These are phyloP conservation scores for Spodoptera exigua DNA, from an alignment of 2,888 invertebrate genomes.

Conservation along the genomic window DNA sequence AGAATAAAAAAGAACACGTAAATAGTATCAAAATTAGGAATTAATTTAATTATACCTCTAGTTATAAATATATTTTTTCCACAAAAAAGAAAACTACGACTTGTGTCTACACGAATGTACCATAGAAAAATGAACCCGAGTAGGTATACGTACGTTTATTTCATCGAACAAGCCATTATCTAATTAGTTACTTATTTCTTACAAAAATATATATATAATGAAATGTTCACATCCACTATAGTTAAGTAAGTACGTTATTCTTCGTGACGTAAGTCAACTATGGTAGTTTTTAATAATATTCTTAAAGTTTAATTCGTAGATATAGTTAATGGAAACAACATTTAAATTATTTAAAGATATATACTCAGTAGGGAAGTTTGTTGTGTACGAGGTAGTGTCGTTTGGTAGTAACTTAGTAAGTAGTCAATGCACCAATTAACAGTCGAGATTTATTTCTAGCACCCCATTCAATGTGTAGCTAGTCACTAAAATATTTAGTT, in stretches of 20 bases:
- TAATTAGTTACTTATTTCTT: constrained; percentile 21
- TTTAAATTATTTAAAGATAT: constrained; percentile 18
- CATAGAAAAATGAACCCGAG: constrained; percentile 1
- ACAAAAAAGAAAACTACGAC: too few relatives aligned
- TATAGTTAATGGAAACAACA: constrained; percentile 22
- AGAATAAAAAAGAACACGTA: not conserved
- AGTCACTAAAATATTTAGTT: constrained; percentile 49
- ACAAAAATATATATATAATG: constrained; percentile 5
- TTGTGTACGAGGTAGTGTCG: constrained; percentile 50
- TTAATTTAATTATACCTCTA: not conserved
- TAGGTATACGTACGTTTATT: constrained; percentile 26
- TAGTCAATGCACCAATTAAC: constrained; percentile 63
- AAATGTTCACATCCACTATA: constrained; percentile 53
- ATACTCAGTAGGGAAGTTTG: constrained; percentile 41
- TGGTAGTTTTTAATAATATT: constrained; percentile 31
- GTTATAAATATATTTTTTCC: not conserved
- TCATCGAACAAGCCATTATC: constrained; percentile 29
- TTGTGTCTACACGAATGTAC: not conserved
- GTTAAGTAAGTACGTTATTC: constrained; percentile 31
- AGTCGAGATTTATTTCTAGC: constrained; percentile 55
- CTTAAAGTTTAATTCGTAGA: constrained; percentile 23
- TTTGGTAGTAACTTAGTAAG: constrained; percentile 52
- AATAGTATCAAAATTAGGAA: not conserved
- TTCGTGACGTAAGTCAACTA: constrained; percentile 12
- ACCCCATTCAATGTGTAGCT: constrained; percentile 57